Conservation (phyloP, 1,140 invertebrate species). For the Adelges cooleyi region DNA sequence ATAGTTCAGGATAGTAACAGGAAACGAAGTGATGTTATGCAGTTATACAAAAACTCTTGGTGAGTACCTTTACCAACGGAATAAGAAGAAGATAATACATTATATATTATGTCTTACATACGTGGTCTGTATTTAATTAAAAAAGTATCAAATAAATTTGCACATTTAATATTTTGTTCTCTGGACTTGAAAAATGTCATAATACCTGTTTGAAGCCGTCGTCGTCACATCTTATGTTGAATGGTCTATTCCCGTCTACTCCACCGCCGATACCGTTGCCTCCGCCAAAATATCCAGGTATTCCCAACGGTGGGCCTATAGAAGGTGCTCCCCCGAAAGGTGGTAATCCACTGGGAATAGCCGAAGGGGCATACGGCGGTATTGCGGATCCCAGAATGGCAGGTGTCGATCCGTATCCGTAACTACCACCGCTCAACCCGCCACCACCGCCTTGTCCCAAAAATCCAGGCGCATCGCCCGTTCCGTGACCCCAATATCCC, state of each 20-base stretch:
- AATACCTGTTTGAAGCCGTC: constrained; percentile 62
- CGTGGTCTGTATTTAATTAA: too few species aligned
- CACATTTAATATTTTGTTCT: background rate
- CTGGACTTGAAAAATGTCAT: background rate
- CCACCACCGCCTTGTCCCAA: background rate
- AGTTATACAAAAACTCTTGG: too few species aligned
- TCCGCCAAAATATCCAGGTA: background rate
- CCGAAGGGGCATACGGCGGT: constrained; percentile 20
- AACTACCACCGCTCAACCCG: constrained; percentile 1
- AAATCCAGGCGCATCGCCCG: constrained; percentile 20
- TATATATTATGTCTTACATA: background rate
- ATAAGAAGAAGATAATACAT: background rate
- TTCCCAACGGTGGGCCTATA: constrained; percentile 8
- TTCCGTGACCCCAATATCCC: constrained; percentile 38
- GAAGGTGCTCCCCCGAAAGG: background rate
- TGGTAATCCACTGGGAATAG: constrained; percentile 25
- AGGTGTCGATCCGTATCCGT: constrained; percentile 16
- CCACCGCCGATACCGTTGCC: background rate
- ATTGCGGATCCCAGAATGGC: constrained; percentile 1
- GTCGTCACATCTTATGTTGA: constrained; percentile 55
- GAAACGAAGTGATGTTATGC: too few species aligned
- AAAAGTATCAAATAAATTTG: background rate
- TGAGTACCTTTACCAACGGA: too few species aligned
- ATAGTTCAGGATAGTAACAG: too few species aligned
- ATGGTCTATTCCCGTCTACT: constrained; percentile 35